Percentiles rank a stretch among this genome's conserved stretches.
phyloP scores from a whole-genome alignment of 2,888 invertebrate species.

The Malacosoma neustria region DNA sequence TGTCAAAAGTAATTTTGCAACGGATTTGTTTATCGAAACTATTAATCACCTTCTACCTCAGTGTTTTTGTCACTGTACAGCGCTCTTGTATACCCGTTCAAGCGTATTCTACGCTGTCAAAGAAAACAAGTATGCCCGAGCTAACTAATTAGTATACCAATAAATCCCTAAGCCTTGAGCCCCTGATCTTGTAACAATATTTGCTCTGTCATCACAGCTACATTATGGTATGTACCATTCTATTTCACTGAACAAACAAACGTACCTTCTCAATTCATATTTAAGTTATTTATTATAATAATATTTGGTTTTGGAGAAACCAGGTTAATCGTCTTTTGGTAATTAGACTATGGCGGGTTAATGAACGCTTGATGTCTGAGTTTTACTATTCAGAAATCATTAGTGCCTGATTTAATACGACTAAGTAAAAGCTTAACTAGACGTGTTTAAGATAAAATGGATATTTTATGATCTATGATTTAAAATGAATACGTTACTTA shows the following conservation, averaged over 20 bases:
- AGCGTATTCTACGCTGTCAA: not conserved
- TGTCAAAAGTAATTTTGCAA: no score
- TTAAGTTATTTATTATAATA: not conserved
- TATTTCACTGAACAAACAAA: not conserved
- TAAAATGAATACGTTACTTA: no score
- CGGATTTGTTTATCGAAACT: no score
- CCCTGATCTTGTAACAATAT: not conserved
- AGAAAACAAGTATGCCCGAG: not conserved
- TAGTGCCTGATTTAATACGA: no score
- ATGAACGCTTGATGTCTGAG: conserved; percentile 4
- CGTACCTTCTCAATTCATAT: not conserved
- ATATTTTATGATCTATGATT: no score
- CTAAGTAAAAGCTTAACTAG: no score
- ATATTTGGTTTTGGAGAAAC: not conserved
- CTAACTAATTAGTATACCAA: not conserved
- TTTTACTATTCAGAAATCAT: no score
- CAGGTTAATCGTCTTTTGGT: not conserved
- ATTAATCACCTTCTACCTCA: no score
- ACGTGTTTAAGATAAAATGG: no score
- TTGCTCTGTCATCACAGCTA: not conserved
- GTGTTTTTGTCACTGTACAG: no score
- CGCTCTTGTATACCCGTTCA: no score
- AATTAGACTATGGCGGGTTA: conserved; percentile 16
- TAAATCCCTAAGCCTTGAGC: not conserved
- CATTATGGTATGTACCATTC: not conserved